Conservation (phyloP, 2,797 vertebrate species). For the Zenarchopterus dispar region DNA sequence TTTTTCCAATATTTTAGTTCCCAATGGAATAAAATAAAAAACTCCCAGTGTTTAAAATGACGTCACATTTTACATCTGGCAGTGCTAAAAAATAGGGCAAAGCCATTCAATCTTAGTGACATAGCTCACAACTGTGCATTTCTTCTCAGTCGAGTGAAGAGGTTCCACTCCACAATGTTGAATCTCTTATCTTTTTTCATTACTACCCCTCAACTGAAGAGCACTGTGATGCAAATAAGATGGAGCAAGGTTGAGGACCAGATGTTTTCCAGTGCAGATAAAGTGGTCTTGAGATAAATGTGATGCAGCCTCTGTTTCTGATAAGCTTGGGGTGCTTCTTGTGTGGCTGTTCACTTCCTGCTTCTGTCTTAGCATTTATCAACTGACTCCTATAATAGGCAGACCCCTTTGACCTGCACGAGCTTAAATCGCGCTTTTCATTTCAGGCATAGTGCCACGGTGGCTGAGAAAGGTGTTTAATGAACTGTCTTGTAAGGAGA, state of each 20-base stretch:
- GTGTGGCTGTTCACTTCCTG: slow-evolving; percentile 36
- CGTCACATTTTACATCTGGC: slow-evolving; percentile 28
- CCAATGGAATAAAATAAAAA: slow-evolving; percentile 30
- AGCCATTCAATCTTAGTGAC: slow-evolving; percentile 16
- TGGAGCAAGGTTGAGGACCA: slow-evolving; percentile 16
- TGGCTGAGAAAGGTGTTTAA: slow-evolving; percentile 69
- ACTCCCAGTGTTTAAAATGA: slow-evolving; percentile 13
- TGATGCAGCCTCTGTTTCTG: slow-evolving; percentile 38
- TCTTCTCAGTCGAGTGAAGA: slow-evolving; percentile 6
- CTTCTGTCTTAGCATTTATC: slow-evolving; percentile 67
- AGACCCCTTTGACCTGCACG: slow-evolving; percentile 61
- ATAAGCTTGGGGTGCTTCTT: slow-evolving; percentile 43
- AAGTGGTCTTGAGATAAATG: slow-evolving; percentile 48
- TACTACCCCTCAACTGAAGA: slow-evolving; percentile 12
- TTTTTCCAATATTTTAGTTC: slow-evolving; percentile 31
- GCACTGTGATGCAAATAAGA: slow-evolving; percentile 14
- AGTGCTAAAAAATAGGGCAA: slow-evolving; percentile 37
- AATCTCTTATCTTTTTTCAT: slow-evolving; percentile 17
- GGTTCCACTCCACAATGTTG: slow-evolving; percentile 6
- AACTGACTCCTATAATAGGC: slow-evolving; percentile 42
- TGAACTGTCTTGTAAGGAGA: slow-evolving; percentile 71
- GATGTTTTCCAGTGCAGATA: slow-evolving; percentile 53
- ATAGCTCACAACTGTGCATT: slow-evolving; percentile 4
- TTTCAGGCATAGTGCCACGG: slow-evolving; percentile 44
- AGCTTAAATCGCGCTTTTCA: slow-evolving; percentile 59